Base-by-base conservation (phyloP, 2,888 invertebrate genomes). In the Drosophila parthenogenetica region DNA sequence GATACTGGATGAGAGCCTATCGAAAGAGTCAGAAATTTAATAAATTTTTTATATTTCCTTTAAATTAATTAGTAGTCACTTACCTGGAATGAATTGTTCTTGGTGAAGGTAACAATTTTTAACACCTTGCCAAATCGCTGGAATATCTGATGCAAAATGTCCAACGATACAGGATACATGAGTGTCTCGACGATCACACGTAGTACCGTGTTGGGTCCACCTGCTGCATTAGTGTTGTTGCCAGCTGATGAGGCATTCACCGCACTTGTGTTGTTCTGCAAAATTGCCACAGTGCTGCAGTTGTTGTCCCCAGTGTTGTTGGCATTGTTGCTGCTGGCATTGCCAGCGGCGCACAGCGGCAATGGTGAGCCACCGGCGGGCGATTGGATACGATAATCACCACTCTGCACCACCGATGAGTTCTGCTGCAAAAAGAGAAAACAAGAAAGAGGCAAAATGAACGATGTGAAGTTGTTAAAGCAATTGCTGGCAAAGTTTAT, bases 71-170 rank as follows among this genome's bases (percentile, higher is more conserved):
- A 7, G 14, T 7, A 2, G 5, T 35, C 0, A 19, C 88, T 77
- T 76, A 92, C 92, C 92, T 92, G 92, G 92, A 92, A 93, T 92
- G 93, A 94, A 98, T 99, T 98, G 93, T 99, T 99, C 94, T 99
- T 99, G 91, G 98, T 99, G 94, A 99, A 99, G 89, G 99, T 99
- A 92, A 99, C 99, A 91, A 99, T 99, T 94, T 99, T 99, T 91
- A 99, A 95, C 90, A 99, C 99, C 94, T 98, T 99, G 90, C 99
- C 99, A 93, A 97, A 99, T 87, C 99, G 96, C 90, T 98, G 98
- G 95, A 99, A 99, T 93, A 99, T 98, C 95, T 99, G 96, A 90
- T 98, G 97, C 81, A 99, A 95, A 75, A 99, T 97, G 93, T 99
- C 99, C 91, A 99, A 95, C 62, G 98, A 98, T 89, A 99, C 98